Conservation (phyloP, 2,797 vertebrate genomes). For the Crocodylus rhombifer region DNA sequence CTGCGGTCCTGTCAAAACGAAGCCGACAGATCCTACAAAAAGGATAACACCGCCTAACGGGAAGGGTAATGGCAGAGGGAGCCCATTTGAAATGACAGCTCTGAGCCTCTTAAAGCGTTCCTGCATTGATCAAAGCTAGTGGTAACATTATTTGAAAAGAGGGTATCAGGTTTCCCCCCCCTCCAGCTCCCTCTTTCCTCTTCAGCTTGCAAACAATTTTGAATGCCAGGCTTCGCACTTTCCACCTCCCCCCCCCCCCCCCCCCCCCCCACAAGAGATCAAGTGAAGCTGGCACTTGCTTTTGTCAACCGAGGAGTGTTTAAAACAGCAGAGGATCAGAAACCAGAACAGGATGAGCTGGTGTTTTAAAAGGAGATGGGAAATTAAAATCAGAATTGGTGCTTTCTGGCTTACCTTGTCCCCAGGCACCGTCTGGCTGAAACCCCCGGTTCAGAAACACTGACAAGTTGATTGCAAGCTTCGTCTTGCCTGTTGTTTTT, state of each 20-base stretch:
- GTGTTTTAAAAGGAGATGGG: neutral
- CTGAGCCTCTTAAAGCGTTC: conserved; percentile 33
- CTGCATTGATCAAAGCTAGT: conserved; percentile 40
- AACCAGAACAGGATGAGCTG: too few relatives aligned
- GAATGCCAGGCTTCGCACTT: neutral
- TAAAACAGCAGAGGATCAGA: fast-evolving
- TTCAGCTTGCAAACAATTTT: neutral
- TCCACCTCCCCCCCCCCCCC: neutral
- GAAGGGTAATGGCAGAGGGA: conserved; percentile 63
- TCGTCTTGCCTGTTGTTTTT: neutral
- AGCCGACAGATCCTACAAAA: conserved; percentile 64
- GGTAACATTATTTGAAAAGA: neutral
- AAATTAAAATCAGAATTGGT: neutral
- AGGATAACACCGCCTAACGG: conserved; percentile 58
- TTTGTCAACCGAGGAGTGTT: fast-evolving
- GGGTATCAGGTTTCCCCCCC: neutral
- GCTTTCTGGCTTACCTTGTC: neutral
- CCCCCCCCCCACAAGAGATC: neutral
- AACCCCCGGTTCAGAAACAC: neutral
- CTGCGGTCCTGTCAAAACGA: conserved; percentile 46
- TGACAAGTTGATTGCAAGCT: neutral
- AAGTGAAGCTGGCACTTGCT: neutral
- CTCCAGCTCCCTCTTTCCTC: neutral
- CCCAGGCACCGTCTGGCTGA: neutral
- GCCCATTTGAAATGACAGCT: conserved; percentile 64